Percentiles rank a stretch among this genome's conserved stretches.
Conservation (phyloP, 2,113 vertebrate species). For the Cricetomys ansorgei region DNA sequence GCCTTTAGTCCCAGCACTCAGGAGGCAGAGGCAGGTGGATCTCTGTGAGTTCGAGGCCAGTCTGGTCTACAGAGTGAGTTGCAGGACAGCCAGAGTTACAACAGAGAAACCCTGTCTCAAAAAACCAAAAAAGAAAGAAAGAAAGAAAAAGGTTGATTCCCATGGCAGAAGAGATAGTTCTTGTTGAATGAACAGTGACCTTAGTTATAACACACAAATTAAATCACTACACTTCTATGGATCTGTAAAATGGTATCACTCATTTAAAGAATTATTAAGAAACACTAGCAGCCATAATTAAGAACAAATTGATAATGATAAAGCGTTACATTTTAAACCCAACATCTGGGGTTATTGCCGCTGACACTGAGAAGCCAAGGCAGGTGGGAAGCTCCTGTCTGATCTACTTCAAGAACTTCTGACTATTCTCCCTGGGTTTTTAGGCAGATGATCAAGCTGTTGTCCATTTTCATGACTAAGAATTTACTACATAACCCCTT, state of each 20-base stretch:
- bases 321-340: neutral
- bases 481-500: slow-evolving; percentile 4
- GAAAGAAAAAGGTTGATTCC: neutral
- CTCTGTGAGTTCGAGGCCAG: too few relatives aligned
- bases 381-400: neutral
- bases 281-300: neutral
- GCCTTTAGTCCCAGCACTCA: too few relatives aligned
- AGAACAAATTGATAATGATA: neutral
- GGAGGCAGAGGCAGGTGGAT: too few relatives aligned
- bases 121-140: too few relatives aligned
- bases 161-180: neutral
- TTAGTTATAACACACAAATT: neutral
- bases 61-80: too few relatives aligned
- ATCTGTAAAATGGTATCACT: neutral
- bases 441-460: neutral
- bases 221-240: neutral
- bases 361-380: neutral
- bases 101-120: too few relatives aligned
- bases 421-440: neutral
- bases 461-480: slow-evolving; percentile 44
- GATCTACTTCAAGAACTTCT: neutral
- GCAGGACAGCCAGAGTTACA: too few relatives aligned
- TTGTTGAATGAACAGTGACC: neutral
- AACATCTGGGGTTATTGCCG: neutral
- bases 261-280: neutral